These are phyloP conservation scores for Sceloporus tristichus DNA, from an alignment of 2,113 vertebrate genomes.

Conservation along the genomic window DNA sequence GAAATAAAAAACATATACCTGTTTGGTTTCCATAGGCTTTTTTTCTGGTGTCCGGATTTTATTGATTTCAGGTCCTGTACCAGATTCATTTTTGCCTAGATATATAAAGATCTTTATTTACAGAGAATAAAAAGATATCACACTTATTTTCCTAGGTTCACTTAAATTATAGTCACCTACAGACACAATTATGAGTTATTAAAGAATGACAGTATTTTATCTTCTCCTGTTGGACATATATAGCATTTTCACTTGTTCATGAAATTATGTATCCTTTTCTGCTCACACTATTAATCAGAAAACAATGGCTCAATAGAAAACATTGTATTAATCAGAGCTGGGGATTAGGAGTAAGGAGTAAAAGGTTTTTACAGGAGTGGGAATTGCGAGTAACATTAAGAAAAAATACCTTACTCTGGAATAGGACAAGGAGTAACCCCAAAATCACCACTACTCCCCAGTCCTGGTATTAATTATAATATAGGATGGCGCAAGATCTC, in stretches of 20 bases:
- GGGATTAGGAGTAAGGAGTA: too few species aligned
- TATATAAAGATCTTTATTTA: conserved; percentile 27
- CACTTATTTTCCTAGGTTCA: neutral
- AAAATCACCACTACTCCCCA: too few species aligned
- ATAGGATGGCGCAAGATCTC: too few species aligned
- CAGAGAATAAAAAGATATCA: neutral
- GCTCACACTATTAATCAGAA: neutral
- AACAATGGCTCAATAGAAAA: neutral
- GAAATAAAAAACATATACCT: conserved; percentile 66
- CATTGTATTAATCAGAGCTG: too few species aligned
- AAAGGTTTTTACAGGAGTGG: too few species aligned
- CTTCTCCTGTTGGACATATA: neutral
- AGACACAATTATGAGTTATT: neutral
- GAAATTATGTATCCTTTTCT: neutral
- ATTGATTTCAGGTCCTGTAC: conserved; percentile 87
- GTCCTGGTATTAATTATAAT: too few species aligned
- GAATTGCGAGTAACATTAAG: too few species aligned
- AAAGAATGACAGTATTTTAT: conserved; percentile 21
- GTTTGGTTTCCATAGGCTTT: conserved; percentile 88
- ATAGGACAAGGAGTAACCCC: too few species aligned
- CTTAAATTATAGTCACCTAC: neutral
- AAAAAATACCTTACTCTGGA: too few species aligned
- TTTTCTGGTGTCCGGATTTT: conserved; percentile 94
- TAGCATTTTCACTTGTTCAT: neutral
- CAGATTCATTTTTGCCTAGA: conserved; percentile 91